Evolutionary conservation across 2,113 vertebrate genomes (phyloP).

Genomic region (Capreolus pygargus): DNA sequence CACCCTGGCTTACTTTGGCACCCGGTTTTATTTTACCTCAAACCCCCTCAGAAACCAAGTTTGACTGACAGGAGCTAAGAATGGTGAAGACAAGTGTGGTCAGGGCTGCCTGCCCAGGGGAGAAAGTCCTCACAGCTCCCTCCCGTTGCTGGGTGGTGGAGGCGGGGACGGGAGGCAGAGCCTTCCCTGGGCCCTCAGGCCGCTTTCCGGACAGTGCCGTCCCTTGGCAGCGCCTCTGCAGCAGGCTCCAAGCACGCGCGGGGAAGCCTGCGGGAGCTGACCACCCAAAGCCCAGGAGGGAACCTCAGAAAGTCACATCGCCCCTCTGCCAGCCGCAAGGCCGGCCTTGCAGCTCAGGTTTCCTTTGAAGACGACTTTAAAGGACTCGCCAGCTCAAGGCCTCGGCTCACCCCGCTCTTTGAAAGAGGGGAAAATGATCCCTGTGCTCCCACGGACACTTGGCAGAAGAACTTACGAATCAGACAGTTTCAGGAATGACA

Average conservation of each 20-base stretch:
- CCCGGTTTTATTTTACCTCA: constrained; percentile 41
- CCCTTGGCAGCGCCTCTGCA: background rate
- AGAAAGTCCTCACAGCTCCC: background rate
- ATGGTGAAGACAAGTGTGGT: background rate
- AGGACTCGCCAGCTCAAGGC: constrained; percentile 60
- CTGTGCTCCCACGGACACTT: constrained; percentile 68
- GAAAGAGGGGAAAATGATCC: constrained; percentile 71
- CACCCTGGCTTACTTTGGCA: background rate
- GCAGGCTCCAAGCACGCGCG: constrained; percentile 36
- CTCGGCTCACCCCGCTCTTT: constrained; percentile 71
- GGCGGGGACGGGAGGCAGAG: background rate
- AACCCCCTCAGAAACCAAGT: constrained; percentile 10
- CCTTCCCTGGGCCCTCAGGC: background rate
- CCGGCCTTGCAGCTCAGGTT: constrained; percentile 65
- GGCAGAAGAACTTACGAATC: constrained; percentile 67
- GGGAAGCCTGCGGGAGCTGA: background rate
- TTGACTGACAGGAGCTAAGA: background rate
- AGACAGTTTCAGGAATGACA: constrained; percentile 54
- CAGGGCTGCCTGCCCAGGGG: background rate
- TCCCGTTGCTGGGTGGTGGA: background rate
- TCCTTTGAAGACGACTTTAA: constrained; percentile 75
- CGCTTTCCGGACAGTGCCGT: background rate
- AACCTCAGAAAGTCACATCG: constrained; percentile 48
- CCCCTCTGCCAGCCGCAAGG: constrained; percentile 45
- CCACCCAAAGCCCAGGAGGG: constrained; percentile 57